Percentiles rank a stretch among this genome's conserved stretches.
These are phyloP conservation scores for Calycopis cecrops DNA, from an alignment of 1,140 invertebrate species.

Conservation along the genomic window DNA sequence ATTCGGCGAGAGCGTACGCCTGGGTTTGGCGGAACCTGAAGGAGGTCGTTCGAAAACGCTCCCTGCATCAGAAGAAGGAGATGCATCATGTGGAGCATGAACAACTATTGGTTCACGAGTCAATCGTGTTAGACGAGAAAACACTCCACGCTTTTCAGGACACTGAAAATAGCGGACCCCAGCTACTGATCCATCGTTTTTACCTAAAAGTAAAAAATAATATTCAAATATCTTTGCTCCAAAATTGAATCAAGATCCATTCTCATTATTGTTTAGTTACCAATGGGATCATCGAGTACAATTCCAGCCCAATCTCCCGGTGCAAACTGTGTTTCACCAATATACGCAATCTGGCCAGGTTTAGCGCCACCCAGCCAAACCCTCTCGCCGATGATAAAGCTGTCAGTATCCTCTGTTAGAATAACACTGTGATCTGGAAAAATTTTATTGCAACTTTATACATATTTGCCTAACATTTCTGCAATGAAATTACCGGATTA, in stretches of 20 bases:
- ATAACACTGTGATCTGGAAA: slow-evolving; percentile 87
- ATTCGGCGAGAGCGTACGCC: slow-evolving; percentile 66
- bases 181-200: slow-evolving; percentile 97
- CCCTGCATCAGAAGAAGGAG: slow-evolving; percentile 60
- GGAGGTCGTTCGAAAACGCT: slow-evolving; percentile 64
- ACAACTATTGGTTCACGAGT: slow-evolving; percentile 80
- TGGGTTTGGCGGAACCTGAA: slow-evolving; percentile 49
- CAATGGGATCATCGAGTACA: slow-evolving; percentile 94
- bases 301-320: slow-evolving; percentile 98
- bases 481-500: not conserved
- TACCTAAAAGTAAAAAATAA: slow-evolving; percentile 77
- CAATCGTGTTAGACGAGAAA: slow-evolving; percentile 92
- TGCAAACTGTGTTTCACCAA: slow-evolving; percentile 98
- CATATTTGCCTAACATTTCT: slow-evolving; percentile 10
- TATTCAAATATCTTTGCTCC: not conserved
- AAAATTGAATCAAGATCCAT: not conserved
- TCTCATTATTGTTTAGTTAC: slow-evolving; percentile 69
- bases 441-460: slow-evolving; percentile 24
- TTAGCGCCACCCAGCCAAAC: slow-evolving; percentile 98
- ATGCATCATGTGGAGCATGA: slow-evolving; percentile 63
- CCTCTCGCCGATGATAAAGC: slow-evolving; percentile 95
- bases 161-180: slow-evolving; percentile 96
- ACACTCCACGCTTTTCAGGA: slow-evolving; percentile 93
- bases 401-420: slow-evolving; percentile 92
- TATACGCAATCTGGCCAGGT: slow-evolving; percentile 95